A percentile compares a stretch with the other conserved stretches of the same genome.
phyloP scores from a whole-genome alignment of 2,888 invertebrate genomes.

The Nomada fucata region DNA sequence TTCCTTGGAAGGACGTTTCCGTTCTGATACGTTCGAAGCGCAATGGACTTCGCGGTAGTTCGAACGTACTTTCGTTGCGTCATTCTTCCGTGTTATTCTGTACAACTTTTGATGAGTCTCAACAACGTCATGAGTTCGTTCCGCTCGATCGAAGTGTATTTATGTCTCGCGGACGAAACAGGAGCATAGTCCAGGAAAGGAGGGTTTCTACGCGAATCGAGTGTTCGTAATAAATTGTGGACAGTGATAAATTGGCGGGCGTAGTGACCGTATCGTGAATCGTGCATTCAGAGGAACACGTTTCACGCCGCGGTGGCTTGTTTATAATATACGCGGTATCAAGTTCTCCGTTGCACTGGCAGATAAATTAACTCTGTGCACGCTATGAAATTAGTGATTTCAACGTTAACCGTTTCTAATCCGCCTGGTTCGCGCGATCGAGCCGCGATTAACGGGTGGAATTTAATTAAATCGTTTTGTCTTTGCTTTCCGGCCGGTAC shows the following conservation, averaged over 20 bases:
- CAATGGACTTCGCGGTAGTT: neutral
- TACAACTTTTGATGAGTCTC: neutral
- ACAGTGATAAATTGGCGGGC: slow-evolving; percentile 27
- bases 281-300: slow-evolving; percentile 41
- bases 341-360: slow-evolving; percentile 10
- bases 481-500: slow-evolving; percentile 35
- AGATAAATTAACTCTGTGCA: slow-evolving; percentile 55
- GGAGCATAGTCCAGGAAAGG: neutral
- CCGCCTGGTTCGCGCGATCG: slow-evolving; percentile 47
- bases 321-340: slow-evolving; percentile 43
- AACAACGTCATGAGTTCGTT: neutral
- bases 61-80: neutral
- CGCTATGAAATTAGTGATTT: slow-evolving; percentile 56
- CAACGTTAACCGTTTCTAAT: slow-evolving; percentile 56
- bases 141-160: neutral
- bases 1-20: slow-evolving; percentile 1
- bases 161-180: neutral
- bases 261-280: slow-evolving; percentile 19
- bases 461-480: slow-evolving; percentile 61
- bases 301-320: slow-evolving; percentile 24
- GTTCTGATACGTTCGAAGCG: neutral
- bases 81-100: neutral
- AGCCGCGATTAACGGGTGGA: slow-evolving; percentile 38
- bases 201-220: neutral
- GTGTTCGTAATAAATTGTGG: slow-evolving; percentile 17